A percentile compares a stretch with the other conserved stretches of the same genome.
Conservation (phyloP, 2,888 invertebrate genomes). For the Eulithis testata region DNA sequence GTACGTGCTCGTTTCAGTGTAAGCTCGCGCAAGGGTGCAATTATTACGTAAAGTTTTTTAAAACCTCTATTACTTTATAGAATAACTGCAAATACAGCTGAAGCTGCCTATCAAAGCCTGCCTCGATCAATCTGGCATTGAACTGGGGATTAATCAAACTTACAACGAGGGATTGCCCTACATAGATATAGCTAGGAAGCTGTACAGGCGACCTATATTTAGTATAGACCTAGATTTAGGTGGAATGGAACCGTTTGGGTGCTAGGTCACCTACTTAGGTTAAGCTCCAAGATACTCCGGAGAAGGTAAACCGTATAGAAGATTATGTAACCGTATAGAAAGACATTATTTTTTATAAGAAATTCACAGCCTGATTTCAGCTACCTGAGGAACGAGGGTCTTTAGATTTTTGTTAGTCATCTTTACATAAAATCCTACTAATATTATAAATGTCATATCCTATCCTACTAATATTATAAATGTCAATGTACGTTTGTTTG, state of each 20-base stretch:
- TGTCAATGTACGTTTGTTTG: no score
- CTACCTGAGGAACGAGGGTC: no score
- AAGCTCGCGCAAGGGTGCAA: no score
- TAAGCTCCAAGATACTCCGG: slow-evolving; percentile 11
- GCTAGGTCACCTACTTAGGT: slow-evolving; percentile 26
- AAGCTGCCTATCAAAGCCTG: slow-evolving; percentile 14
- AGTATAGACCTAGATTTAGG: slow-evolving; percentile 27
- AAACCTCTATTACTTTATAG: not conserved
- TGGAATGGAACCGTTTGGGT: slow-evolving; percentile 18
- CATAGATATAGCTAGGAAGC: slow-evolving; percentile 13
- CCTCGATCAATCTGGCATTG: slow-evolving; percentile 20
- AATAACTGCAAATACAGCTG: not conserved
- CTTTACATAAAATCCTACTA: no score
- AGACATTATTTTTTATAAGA: no score
- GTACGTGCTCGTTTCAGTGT: no score
- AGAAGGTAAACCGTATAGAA: not conserved
- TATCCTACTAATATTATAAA: no score
- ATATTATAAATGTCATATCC: no score
- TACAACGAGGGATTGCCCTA: slow-evolving; percentile 23
- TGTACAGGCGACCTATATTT: slow-evolving; percentile 24
- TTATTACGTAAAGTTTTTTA: no score
- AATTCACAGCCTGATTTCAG: no score
- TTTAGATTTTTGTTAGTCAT: no score
- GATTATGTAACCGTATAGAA: no score
- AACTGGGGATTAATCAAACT: slow-evolving; percentile 21